Evolutionary conservation across 2,797 vertebrate species (phyloP).

Genomic region (Ptychobarbus kaznakovi): DNA sequence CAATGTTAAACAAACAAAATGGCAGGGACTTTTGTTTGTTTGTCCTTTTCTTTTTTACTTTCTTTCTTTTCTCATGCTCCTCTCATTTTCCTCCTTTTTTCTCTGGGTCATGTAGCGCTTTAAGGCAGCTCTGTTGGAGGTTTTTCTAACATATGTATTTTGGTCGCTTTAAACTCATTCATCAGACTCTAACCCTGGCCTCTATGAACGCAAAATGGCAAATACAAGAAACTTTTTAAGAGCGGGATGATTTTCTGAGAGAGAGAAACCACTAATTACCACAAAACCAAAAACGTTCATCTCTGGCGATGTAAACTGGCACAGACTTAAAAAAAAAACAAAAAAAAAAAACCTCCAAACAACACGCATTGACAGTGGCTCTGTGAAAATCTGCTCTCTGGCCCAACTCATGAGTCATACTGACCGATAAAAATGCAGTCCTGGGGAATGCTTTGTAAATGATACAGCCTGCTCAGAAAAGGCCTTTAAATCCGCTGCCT

Average conservation of each 20-base stretch:
- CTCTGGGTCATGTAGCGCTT: slow-evolving; percentile 62
- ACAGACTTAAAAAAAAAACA: slow-evolving; percentile 58
- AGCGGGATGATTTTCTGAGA: slow-evolving; percentile 63
- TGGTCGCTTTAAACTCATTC: slow-evolving; percentile 59
- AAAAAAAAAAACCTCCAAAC: slow-evolving; percentile 65
- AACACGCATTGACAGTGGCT: slow-evolving; percentile 48
- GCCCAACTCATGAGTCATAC: slow-evolving; percentile 73
- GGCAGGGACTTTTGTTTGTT: slow-evolving; percentile 25
- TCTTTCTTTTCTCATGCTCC: neutral
- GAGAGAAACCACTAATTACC: slow-evolving; percentile 76
- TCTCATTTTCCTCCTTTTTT: slow-evolving; percentile 4
- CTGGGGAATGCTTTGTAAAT: slow-evolving; percentile 74
- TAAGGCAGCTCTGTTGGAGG: slow-evolving; percentile 56
- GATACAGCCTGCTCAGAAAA: slow-evolving; percentile 67
- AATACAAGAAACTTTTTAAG: slow-evolving; percentile 61
- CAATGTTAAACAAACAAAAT: neutral
- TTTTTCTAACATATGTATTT: slow-evolving; percentile 59
- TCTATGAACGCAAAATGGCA: slow-evolving; percentile 57
- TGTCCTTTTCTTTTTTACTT: slow-evolving; percentile 19
- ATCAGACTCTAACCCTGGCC: slow-evolving; percentile 55
- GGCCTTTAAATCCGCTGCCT: slow-evolving; percentile 70
- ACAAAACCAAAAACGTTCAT: slow-evolving; percentile 69
- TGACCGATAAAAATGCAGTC: slow-evolving; percentile 71
- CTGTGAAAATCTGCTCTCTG: slow-evolving; percentile 54
- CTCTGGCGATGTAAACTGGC: slow-evolving; percentile 61